Evolutionary conservation across 2,113 vertebrate species (phyloP).

Genomic region (Willisornis vidua): DNA sequence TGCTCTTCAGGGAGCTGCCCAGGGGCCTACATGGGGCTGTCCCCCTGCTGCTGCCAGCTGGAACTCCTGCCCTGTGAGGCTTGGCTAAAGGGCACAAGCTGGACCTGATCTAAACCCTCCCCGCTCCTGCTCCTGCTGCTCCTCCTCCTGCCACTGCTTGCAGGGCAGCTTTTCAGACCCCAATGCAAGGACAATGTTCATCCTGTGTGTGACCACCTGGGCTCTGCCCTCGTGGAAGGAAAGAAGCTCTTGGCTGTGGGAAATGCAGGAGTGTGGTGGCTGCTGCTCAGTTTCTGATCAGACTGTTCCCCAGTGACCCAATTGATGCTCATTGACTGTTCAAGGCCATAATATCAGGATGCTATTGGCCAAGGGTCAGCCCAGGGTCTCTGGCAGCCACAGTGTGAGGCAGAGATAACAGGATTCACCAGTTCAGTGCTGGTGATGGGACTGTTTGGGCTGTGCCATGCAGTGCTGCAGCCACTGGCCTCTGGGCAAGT

Average conservation of each 20-base stretch:
- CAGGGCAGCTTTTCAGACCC: neutral
- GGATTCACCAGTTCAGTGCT: neutral
- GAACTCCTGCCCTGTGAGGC: rapidly evolving
- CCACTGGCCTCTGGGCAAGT: rapidly evolving
- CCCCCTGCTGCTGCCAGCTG: neutral
- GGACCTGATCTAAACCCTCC: neutral
- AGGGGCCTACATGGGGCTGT: neutral
- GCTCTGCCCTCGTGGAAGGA: neutral
- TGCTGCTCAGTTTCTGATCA: neutral
- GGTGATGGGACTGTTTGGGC: neutral
- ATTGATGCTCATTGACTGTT: neutral
- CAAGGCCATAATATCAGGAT: neutral
- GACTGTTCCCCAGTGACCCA: neutral
- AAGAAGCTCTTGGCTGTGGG: neutral
- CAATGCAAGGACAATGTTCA: neutral
- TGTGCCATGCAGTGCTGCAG: rapidly evolving
- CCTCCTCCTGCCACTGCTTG: rapidly evolving
- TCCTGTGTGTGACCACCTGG: rapidly evolving
- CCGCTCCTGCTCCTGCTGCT: neutral
- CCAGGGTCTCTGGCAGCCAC: rapidly evolving
- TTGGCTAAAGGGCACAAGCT: rapidly evolving
- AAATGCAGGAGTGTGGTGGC: neutral
- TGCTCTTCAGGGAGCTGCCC: neutral
- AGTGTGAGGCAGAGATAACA: neutral
- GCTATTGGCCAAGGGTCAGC: neutral